Base-by-base conservation (phyloP, 1,140 invertebrate genomes). In the Papilio xuthus region DNA sequence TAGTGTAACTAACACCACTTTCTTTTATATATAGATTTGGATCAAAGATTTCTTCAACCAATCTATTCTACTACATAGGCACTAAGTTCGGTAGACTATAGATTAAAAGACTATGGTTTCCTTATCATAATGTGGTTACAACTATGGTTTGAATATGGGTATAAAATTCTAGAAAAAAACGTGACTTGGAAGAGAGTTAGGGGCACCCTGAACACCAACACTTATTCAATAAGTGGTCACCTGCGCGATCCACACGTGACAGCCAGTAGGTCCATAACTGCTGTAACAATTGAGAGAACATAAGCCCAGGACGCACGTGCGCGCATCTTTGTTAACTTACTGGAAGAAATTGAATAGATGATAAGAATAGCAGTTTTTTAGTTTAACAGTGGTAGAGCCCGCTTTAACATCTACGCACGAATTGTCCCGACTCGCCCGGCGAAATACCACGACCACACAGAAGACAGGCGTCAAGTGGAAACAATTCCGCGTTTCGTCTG, bases 241-340 rank as follows among this genome's bases (percentile, higher is more conserved):
- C 60, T 67, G 60, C 60, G 10, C 26, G 26, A 4, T 4, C 1
- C 32, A 63, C 60, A 77, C 76, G 79, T 28, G 50, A 37, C 12
- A 23, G 23, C 41, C 41, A 50, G 53, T 7, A 60, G 78, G 7
- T 47, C 23, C 26, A n/a, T 50, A 75, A 75, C 42, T 78, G 77
- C 77, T 75, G 75, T 79, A 69, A 42, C 56, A 76, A 75, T 75
- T 23, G 10, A 60, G 10, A 13, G 56, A 28, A 79, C 78, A 70
- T 79, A 63, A 78, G 4, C 13, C 60, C 32, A 28, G 13, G 13
- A 15, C 4, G 26, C 60, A 28, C 26, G 60, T 28, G 60, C 23
- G 20, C 56, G 23, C 23, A 63, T 67, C 60, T 32, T 67, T 67
- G 60, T 67, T 28, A 60, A 10, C 1, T 60, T 23, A 23, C 12